These are phyloP conservation scores for Callaeas wilsoni DNA, from an alignment of 2,113 vertebrate species.

Conservation along the genomic window DNA sequence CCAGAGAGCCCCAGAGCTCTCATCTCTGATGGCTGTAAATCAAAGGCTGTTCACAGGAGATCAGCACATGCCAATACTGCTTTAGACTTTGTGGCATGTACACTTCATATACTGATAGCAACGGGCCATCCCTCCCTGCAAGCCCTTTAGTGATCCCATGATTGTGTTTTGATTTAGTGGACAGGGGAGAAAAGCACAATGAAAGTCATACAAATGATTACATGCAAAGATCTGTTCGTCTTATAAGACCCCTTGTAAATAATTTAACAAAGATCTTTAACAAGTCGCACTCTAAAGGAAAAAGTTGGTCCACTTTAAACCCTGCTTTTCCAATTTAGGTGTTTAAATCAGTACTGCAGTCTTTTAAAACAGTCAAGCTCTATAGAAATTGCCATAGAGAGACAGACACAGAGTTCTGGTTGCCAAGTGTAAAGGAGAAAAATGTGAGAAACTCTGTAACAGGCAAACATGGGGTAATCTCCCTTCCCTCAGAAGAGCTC, in stretches of 20 bases:
- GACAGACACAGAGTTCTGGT: background rate
- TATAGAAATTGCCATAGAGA: background rate
- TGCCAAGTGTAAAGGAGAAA: slow-evolving; percentile 10
- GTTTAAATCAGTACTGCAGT: background rate
- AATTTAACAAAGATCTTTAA: slow-evolving; percentile 1
- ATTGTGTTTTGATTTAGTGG: background rate
- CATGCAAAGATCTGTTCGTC: background rate
- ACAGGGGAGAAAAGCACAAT: background rate
- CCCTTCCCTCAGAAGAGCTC: background rate
- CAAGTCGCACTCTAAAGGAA: background rate
- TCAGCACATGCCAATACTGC: background rate
- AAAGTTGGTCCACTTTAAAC: background rate
- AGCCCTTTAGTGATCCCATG: background rate
- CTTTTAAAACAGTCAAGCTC: background rate
- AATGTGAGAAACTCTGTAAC: background rate
- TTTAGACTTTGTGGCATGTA: background rate
- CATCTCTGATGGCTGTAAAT: background rate
- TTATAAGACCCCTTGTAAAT: background rate
- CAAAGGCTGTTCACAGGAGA: background rate
- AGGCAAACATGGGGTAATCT: background rate
- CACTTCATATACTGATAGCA: accelerated
- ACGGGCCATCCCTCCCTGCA: background rate
- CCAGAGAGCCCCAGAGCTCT: background rate
- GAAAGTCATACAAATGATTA: background rate
- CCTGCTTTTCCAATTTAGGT: background rate